Percentiles rank a stretch among this genome's conserved stretches.
Conservation (phyloP, 2,113 vertebrate genomes). For the Nothoprocta pentlandii region DNA sequence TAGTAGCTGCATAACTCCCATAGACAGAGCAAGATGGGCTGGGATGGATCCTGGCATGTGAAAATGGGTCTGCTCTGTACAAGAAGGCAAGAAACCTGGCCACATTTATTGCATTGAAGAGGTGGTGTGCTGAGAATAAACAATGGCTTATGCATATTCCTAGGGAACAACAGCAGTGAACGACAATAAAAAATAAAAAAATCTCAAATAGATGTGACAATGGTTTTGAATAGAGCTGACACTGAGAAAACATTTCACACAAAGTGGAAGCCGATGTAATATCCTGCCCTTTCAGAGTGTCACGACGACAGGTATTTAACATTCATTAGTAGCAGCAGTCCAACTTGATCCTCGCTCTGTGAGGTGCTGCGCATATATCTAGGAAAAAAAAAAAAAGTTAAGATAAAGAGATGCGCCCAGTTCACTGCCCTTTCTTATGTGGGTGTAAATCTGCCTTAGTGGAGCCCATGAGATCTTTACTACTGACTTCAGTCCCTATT, state of each 20-base stretch:
- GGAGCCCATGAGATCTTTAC: conserved; percentile 29
- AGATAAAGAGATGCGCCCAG: conserved; percentile 10
- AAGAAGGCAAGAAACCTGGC: neutral
- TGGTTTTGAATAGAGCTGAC: conserved; percentile 56
- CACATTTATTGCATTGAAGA: conserved; percentile 4
- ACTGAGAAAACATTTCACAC: conserved; percentile 46
- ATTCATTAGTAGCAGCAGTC: conserved; percentile 60
- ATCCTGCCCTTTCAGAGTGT: conserved; percentile 63
- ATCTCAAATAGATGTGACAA: conserved; percentile 39
- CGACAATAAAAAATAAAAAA: neutral
- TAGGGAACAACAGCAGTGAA: neutral
- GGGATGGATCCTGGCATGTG: neutral
- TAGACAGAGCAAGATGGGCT: neutral
- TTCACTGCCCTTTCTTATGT: conserved; percentile 23
- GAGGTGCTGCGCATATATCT: conserved; percentile 25
- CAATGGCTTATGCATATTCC: neutral
- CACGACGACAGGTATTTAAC: conserved; percentile 64
- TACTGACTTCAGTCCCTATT: conserved; percentile 49
- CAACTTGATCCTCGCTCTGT: neutral
- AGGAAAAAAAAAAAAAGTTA: conserved; percentile 52
- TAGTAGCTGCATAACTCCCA: neutral
- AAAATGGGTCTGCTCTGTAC: neutral
- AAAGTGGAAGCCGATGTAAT: conserved; percentile 60
- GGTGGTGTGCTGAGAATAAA: neutral
- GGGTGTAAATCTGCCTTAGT: conserved; percentile 43